These are phyloP conservation scores for Hermaeophaga mercurialis DNA, from an alignment of 2,888 invertebrate species.

Conservation along the genomic window DNA sequence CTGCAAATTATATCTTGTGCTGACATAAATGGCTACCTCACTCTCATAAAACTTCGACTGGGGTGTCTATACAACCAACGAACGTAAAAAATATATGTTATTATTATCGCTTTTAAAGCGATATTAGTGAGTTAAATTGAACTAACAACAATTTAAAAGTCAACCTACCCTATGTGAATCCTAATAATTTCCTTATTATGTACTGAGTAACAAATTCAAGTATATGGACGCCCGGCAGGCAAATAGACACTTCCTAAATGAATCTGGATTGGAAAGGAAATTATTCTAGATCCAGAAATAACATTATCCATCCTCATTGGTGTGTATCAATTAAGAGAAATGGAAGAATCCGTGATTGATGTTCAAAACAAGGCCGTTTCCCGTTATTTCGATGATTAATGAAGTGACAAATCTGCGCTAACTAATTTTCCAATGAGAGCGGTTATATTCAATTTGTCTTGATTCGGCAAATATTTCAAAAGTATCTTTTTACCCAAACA, in stretches of 20 bases:
- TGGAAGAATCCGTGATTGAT: constrained; percentile 21
- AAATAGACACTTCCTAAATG: neutral
- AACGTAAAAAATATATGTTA: too few relatives aligned
- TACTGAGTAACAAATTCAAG: too few relatives aligned
- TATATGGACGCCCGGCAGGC: neutral
- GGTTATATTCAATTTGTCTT: constrained; percentile 15
- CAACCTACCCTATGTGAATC: too few relatives aligned
- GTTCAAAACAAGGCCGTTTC: constrained; percentile 10
- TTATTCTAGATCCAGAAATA: constrained; percentile 17
- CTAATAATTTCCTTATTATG: too few relatives aligned
- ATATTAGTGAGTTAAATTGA: too few relatives aligned
- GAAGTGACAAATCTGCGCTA: constrained; percentile 24
- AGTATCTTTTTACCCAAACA: neutral
- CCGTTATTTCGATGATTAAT: constrained; percentile 20
- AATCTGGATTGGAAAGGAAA: constrained; percentile 4
- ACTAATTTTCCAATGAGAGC: constrained; percentile 16
- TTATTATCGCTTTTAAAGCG: too few relatives aligned
- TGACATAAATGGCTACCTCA: constrained; percentile 38
- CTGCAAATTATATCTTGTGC: constrained; percentile 49
- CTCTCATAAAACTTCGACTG: constrained; percentile 6
- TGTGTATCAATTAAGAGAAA: constrained; percentile 16
- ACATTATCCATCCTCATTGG: constrained; percentile 24
- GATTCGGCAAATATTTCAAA: constrained; percentile 1
- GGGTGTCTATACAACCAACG: neutral
- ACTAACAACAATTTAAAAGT: too few relatives aligned